Evolutionary conservation across 2,797 vertebrate genomes (phyloP).

Genomic region (Danio tinwini): DNA sequence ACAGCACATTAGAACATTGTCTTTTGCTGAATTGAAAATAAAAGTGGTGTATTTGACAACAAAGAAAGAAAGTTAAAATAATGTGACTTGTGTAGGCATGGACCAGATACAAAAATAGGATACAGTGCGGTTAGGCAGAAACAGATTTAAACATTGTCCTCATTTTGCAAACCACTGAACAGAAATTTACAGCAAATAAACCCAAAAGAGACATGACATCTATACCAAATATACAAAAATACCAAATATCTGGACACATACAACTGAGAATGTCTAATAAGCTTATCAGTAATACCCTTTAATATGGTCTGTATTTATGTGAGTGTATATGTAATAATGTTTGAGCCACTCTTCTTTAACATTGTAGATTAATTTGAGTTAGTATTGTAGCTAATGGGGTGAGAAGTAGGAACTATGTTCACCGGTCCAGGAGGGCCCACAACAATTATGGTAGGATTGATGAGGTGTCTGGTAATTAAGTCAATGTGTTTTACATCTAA

Average conservation of each 20-base stretch:
- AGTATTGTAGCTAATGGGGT: neutral
- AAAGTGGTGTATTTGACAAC: neutral
- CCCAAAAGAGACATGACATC: neutral
- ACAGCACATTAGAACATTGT: constrained; percentile 18
- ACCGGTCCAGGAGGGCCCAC: neutral
- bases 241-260: neutral
- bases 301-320: neutral
- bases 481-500: neutral
- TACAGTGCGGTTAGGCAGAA: neutral
- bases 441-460: neutral
- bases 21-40: neutral
- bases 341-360: neutral
- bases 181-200: neutral
- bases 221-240: neutral
- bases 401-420: neutral
- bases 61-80: neutral
- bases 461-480: neutral
- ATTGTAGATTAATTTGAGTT: neutral
- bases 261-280: neutral
- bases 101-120: neutral
- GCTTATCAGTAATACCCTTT: neutral
- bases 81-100: neutral
- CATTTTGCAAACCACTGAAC: neutral
- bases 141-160: neutral
- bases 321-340: neutral